Evolutionary conservation across 2,797 vertebrate genomes (phyloP), one percentile per base, ranked within the genome.

Genomic region (Rhabdomys pumilio): DNA sequence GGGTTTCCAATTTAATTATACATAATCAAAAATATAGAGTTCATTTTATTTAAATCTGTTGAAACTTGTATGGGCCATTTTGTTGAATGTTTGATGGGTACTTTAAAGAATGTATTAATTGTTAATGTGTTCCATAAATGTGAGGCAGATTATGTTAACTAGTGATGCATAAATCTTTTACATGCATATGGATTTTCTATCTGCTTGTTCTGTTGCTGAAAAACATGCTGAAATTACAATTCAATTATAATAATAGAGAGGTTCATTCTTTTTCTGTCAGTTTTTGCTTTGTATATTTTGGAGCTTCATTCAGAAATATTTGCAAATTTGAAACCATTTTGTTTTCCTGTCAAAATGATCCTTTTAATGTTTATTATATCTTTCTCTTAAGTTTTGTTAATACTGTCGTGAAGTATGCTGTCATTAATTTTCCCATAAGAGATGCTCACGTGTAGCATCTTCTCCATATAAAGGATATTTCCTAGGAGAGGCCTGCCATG

Each of bases 401-500:
- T 87, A 50, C 69, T 24, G 4, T 63, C 7, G 63, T 84, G 38
- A 87, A 55, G 20, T 38, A 15, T 55, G 59, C n/a, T 87, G 55
- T 82, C 92, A 93, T 15, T 85, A 75, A 29, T 34, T 92, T 29
- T 57, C 31, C 20, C 3, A 89, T 41, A 31, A 61, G 31, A 85
- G 15, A 69, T 89, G 8, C 72, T 93, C 65, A 29, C 31, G 14
- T 73, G 19, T 7, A 67, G 2, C 63, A 31, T 86, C 31, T 94
- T 92, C 69, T 67, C 61, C 86, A 69, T 89, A 92, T 90, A 61
- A 95, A 69, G 38, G 85, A 20, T 88, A 13, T 92, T 92, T 96
- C 29, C 89, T 83, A 0, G 53, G 53, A 63, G 59, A 63, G 14
- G 38, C 14, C 7, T 67, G 6, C 34, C 47, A 41, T 93, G 31